These are phyloP conservation scores for Turritopsis dohrnii DNA, from an alignment of 30 jellyfish, hydroid and myxozoan species.

Conservation along the genomic window DNA sequence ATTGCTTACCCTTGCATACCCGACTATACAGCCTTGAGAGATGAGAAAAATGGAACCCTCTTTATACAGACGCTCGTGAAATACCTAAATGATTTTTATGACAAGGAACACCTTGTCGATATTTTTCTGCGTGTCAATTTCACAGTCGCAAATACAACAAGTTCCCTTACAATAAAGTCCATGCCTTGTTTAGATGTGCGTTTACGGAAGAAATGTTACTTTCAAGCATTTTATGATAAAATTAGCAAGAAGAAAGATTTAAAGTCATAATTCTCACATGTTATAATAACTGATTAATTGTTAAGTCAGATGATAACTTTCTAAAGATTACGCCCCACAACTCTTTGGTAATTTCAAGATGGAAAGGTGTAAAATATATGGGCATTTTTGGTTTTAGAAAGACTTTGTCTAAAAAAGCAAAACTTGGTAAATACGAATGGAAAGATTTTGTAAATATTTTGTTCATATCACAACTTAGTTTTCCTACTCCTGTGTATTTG, in stretches of 20 bases:
- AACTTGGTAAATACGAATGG: too few relatives aligned
- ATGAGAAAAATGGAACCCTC: slow-evolving; percentile 48
- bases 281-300: too few relatives aligned
- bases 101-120: slow-evolving; percentile 49
- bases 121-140: slow-evolving; percentile 49
- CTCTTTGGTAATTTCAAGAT: too few relatives aligned
- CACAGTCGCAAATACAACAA: slow-evolving; percentile 27
- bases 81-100: neutral
- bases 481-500: too few relatives aligned
- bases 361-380: too few relatives aligned
- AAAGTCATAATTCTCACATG: neutral
- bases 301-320: too few relatives aligned
- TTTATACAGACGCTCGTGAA: slow-evolving; percentile 43
- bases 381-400: too few relatives aligned
- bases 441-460: too few relatives aligned
- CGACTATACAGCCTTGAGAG: slow-evolving; percentile 7
- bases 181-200: slow-evolving; percentile 65
- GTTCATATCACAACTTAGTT: too few relatives aligned
- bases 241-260: neutral
- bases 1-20: slow-evolving; percentile 59
- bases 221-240: slow-evolving; percentile 6
- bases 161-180: slow-evolving; percentile 22
- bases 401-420: too few relatives aligned
- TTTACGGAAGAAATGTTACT: slow-evolving; percentile 47
- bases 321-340: too few relatives aligned